phyloP scores from a whole-genome alignment of 2,113 vertebrate species.

The Chionis minor region DNA sequence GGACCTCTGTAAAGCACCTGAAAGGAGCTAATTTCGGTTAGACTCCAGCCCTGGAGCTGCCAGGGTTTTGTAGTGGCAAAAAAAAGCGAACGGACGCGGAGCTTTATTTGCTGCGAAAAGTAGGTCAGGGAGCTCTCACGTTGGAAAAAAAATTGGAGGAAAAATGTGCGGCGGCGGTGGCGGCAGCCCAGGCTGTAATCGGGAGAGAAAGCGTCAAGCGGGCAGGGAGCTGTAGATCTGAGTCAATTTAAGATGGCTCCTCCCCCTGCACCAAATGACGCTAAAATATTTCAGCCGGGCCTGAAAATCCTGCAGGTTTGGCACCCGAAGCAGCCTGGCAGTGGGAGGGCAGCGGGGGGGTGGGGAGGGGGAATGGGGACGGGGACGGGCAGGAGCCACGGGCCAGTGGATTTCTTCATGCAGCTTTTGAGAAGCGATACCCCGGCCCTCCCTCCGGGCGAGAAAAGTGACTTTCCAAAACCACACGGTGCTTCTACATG shows the following conservation, averaged over 20 bases:
- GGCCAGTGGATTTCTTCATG: not conserved
- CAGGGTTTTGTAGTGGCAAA: not conserved
- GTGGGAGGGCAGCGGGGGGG: not conserved
- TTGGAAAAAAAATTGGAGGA: not conserved
- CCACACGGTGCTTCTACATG: not conserved
- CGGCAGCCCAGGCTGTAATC: not conserved
- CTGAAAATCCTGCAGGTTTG: not conserved
- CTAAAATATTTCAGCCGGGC: not conserved
- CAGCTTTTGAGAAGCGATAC: slow-evolving; percentile 56
- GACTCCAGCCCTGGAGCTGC: not conserved
- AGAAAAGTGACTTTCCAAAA: slow-evolving; percentile 58
- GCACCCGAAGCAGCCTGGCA: not conserved
- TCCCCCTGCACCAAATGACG: slow-evolving; percentile 47
- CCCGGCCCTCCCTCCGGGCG: not conserved
- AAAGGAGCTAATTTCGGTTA: not conserved
- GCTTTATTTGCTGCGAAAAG: not conserved
- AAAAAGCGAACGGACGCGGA: not conserved
- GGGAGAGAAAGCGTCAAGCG: not conserved
- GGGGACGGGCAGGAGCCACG: not conserved
- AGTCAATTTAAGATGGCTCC: not conserved
- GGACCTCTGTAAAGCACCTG: not conserved
- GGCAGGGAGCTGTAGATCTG: not conserved
- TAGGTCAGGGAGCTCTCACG: slow-evolving; percentile 27
- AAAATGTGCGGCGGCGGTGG: not conserved
- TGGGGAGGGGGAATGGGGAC: no score